Evolutionary conservation across 2,113 vertebrate species (phyloP).

Genomic region (Pagrus major): DNA sequence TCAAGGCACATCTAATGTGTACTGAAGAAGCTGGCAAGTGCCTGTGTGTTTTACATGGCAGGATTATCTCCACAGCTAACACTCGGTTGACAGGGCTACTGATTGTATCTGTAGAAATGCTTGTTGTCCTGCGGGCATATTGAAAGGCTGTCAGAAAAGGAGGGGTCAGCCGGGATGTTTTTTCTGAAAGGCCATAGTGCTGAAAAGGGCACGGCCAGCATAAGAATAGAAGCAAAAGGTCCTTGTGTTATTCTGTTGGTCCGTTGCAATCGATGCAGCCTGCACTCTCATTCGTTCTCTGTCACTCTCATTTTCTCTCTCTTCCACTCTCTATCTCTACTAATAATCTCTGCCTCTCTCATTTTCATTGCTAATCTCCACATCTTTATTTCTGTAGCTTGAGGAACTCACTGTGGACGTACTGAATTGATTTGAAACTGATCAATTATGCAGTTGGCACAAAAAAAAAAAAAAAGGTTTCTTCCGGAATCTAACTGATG

Average conservation of each 20-base stretch:
- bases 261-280: conserved; percentile 63
- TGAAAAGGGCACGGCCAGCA: conserved; percentile 71
- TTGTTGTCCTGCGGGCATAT: conserved; percentile 72
- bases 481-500: conserved; percentile 24
- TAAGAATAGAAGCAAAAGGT: conserved; percentile 70
- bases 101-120: conserved; percentile 69
- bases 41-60: conserved; percentile 58
- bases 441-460: conserved; percentile 28
- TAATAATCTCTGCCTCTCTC: conserved; percentile 24
- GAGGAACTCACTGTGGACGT: conserved; percentile 1
- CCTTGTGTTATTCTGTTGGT: conserved; percentile 51
- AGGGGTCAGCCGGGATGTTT: conserved; percentile 58
- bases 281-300: conserved; percentile 30
- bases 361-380: conserved; percentile 37
- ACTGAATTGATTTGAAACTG: conserved; percentile 40
- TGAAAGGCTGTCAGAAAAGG: conserved; percentile 67
- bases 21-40: conserved; percentile 28
- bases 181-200: conserved; percentile 62
- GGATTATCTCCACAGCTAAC: conserved; percentile 61
- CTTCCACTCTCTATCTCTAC: conserved; percentile 3
- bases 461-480: not conserved
- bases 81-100: conserved; percentile 54
- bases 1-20: conserved; percentile 36
- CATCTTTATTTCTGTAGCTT: conserved; percentile 32
- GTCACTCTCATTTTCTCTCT: conserved; percentile 43